These are phyloP conservation scores for Amiota communis DNA, from an alignment of 2,888 invertebrate genomes.

Conservation along the genomic window DNA sequence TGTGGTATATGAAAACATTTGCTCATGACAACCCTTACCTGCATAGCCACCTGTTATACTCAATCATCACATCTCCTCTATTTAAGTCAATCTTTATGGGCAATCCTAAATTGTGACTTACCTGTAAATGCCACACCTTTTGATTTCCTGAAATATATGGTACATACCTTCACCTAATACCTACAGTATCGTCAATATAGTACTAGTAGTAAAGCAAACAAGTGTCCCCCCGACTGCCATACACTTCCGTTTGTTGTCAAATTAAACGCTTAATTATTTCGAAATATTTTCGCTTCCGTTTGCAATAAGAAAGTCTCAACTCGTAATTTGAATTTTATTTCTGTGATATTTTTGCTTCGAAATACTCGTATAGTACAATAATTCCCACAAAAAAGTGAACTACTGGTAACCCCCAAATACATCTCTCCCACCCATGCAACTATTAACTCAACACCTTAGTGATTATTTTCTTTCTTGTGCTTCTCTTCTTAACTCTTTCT, in stretches of 20 bases:
- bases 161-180: too few relatives aligned
- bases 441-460: slow-evolving; percentile 36
- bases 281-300: slow-evolving; percentile 37
- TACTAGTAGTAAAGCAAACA: too few relatives aligned
- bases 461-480: neutral
- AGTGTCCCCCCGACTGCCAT: too few relatives aligned
- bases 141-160: too few relatives aligned
- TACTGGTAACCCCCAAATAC: slow-evolving; percentile 54
- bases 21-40: too few relatives aligned
- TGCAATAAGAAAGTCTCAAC: slow-evolving; percentile 45
- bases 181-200: too few relatives aligned
- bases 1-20: too few relatives aligned
- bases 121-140: too few relatives aligned
- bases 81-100: too few relatives aligned
- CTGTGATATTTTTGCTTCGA: slow-evolving; percentile 4
- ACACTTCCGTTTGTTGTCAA: slow-evolving; percentile 42
- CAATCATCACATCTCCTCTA: too few relatives aligned
- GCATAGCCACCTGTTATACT: too few relatives aligned
- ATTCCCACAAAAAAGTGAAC: slow-evolving; percentile 1
- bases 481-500: neutral
- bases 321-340: slow-evolving; percentile 29
- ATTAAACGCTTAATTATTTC: slow-evolving; percentile 56
- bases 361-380: neutral
- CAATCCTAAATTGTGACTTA: too few relatives aligned
- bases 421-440: slow-evolving; percentile 23